Base-by-base conservation (phyloP, 1,140 invertebrate species). In the Macrobrachium nipponense region DNA sequence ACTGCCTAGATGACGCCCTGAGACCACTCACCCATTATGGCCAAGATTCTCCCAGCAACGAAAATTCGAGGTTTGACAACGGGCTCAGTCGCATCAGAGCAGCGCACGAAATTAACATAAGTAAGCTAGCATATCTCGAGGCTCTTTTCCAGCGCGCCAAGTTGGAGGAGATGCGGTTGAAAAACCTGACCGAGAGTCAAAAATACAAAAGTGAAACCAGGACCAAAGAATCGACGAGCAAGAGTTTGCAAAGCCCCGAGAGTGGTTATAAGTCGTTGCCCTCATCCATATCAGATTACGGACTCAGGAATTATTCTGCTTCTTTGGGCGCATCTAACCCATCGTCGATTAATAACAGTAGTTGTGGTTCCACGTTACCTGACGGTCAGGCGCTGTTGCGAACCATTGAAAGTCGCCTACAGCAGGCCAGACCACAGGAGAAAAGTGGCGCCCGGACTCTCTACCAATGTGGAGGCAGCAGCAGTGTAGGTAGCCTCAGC, bases 91-190 rank as follows among this genome's bases (percentile, higher is more conserved):
- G 88, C 51, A 87, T 88, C 44, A 82, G 88, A 66, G 88, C 88
- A 7, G 88, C 88, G n/a, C 88, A 88, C 64, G 88, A 88, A 77
- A 66, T 84, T 20, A 88, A 88, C 64, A 80, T 88, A n/a, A 88
- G 88, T 61, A 88, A 88, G 58, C 73, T 88, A 70, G 88, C 88
- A 6, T 88, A 88, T 73, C 76, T 88, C 51, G 88, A 88, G 51
- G 88, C 88, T 15, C 75, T 88, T 5, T 88, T 88, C 44, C 85
- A 87, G 61, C 76, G 88, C 18, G 86, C 88, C 62, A 87, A 87
- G 79, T 59, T 88, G 60, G 85, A 87, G 58, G 84, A 88, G 66
- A 70, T 76, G 64, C 73, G 80, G 11, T 43, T 79, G 18, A 78
- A 78, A 20, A 64, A 58, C 58, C 18, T 81, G 20, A 75, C 60